Percentiles rank a stretch among this genome's conserved stretches.
These are phyloP conservation scores for Sitobion miscanthi DNA, from an alignment of 1,140 invertebrate genomes.

Conservation along the genomic window DNA sequence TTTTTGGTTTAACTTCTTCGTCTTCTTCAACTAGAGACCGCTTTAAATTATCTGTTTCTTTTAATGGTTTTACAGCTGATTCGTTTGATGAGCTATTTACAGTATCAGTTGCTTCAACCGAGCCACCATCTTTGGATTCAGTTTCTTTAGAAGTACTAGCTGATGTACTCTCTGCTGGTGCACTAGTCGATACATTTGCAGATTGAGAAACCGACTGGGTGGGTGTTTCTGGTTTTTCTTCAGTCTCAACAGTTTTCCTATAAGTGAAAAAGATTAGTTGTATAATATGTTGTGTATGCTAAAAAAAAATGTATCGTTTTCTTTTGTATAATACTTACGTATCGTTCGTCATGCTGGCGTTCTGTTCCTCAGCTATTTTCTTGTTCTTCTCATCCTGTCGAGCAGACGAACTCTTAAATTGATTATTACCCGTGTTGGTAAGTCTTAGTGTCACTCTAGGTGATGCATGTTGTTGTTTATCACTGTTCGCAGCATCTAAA, in stretches of 20 bases:
- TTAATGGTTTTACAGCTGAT: not conserved
- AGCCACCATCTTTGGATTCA: slow-evolving; percentile 28
- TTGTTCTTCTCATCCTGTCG: slow-evolving; percentile 50
- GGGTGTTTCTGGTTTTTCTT: slow-evolving; percentile 37
- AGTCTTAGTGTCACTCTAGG: slow-evolving; percentile 47
- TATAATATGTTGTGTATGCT: not conserved
- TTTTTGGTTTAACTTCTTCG: slow-evolving; percentile 75
- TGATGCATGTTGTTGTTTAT: slow-evolving; percentile 45
- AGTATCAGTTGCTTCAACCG: not conserved
- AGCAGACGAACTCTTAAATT: slow-evolving; percentile 50
- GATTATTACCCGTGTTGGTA: slow-evolving; percentile 52
- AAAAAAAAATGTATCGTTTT: not conserved
- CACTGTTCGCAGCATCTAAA: slow-evolving; percentile 32
- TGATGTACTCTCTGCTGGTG: slow-evolving; percentile 39
- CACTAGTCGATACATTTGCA: not conserved
- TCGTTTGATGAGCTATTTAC: not conserved
- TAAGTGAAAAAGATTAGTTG: not conserved
- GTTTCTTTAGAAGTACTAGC: slow-evolving; percentile 41
- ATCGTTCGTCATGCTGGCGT: slow-evolving; percentile 6
- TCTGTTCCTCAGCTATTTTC: slow-evolving; percentile 45
- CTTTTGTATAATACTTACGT: not conserved
- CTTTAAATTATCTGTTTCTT: slow-evolving; percentile 45
- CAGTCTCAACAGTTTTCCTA: slow-evolving; percentile 47
- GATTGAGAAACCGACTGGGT: not conserved
- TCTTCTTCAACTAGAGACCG: slow-evolving; percentile 64